phyloP scores from a whole-genome alignment of 2,113 vertebrate genomes.

The Ceyx margarethae region DNA sequence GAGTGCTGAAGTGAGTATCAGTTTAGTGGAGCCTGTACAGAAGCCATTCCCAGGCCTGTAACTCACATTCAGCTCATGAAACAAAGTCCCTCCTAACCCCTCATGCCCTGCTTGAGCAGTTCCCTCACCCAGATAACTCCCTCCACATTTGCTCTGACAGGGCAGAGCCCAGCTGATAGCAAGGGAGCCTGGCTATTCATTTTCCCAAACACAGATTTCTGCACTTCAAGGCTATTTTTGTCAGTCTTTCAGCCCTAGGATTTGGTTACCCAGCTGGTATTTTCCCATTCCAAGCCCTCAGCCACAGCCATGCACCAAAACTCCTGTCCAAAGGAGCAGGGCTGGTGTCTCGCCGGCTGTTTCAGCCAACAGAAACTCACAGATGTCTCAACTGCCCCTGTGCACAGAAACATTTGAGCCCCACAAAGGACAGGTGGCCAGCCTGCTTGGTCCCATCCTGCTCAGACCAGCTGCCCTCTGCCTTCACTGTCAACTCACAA shows the following conservation, averaged over 20 bases:
- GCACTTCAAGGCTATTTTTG: neutral
- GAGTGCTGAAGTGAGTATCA: conserved; percentile 13
- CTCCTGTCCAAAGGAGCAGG: neutral
- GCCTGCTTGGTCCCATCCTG: neutral
- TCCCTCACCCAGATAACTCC: neutral
- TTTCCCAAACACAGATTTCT: neutral
- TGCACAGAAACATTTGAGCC: neutral
- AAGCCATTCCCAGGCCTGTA: neutral
- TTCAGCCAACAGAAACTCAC: neutral
- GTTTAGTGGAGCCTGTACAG: conserved; percentile 4
- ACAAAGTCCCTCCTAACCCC: neutral
- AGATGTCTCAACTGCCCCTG: conserved; percentile 18
- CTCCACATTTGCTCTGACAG: neutral
- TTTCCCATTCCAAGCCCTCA: neutral
- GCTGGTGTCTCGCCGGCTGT: neutral
- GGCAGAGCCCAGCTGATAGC: neutral
- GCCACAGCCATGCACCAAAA: neutral
- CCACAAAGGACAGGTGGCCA: conserved; percentile 12
- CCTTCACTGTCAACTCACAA: neutral
- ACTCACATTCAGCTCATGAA: neutral
- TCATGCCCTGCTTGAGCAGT: neutral
- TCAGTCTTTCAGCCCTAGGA: neutral
- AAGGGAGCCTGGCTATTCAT: neutral
- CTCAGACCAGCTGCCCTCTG: neutral
- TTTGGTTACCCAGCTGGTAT: neutral